Conservation (phyloP, 2,888 invertebrate species). For the Pheosia gnoma region DNA sequence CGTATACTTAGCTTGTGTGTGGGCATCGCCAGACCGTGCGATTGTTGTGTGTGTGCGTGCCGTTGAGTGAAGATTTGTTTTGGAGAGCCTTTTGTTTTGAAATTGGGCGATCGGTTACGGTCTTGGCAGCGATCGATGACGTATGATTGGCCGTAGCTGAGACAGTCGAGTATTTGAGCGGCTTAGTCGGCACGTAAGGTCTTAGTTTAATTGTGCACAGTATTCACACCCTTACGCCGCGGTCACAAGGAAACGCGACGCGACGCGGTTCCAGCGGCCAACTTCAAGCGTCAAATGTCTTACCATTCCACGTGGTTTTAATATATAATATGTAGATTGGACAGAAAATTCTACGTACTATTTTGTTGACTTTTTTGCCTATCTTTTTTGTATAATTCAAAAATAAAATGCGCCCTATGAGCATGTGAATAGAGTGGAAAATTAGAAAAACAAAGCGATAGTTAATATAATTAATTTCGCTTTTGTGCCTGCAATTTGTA, state of each 20-base stretch:
- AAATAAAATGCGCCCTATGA: no score
- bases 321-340: no score
- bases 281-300: no score
- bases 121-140: background rate
- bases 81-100: background rate
- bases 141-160: background rate
- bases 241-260: background rate
- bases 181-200: background rate
- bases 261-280: no score
- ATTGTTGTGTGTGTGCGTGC: background rate
- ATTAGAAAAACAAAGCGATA: no score
- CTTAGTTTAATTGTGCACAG: slow-evolving; percentile 19
- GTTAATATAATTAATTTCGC: no score
- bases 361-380: no score
- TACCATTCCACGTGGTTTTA: no score
- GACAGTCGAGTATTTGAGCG: background rate
- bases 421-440: no score
- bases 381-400: no score
- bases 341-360: no score
- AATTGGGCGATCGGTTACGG: background rate
- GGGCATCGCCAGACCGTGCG: background rate
- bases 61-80: background rate
- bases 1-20: background rate
- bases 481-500: no score
- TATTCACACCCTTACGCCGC: background rate